These are phyloP conservation scores for Pelobates cultripes DNA, from an alignment of 2,797 vertebrate species.

Conservation along the genomic window DNA sequence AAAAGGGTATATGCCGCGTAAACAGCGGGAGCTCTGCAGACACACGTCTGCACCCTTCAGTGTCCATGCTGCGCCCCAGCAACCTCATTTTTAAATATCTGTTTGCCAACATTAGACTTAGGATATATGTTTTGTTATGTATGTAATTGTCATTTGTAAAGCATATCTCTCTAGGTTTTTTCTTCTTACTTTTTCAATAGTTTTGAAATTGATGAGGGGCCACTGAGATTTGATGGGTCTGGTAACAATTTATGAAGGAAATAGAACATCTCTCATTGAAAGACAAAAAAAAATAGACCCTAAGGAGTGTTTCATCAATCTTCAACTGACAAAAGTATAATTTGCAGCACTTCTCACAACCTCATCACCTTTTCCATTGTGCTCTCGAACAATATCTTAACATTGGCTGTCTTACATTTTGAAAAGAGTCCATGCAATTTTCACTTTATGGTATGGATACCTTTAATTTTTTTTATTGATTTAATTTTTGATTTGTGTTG, in stretches of 20 bases:
- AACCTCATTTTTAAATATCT: too few relatives aligned
- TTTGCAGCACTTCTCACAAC: constrained; percentile 1
- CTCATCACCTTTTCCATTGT: not conserved
- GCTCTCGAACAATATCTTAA: not conserved
- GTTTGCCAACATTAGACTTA: too few relatives aligned
- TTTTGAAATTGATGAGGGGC: not conserved
- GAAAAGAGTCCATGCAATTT: not conserved
- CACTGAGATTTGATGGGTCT: constrained; percentile 11
- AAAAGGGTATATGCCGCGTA: too few relatives aligned
- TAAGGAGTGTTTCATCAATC: constrained; percentile 15
- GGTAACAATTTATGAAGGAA: constrained; percentile 21
- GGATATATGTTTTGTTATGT: too few relatives aligned
- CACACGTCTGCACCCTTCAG: too few relatives aligned
- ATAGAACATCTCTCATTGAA: constrained; percentile 4
- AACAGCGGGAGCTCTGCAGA: too few relatives aligned
- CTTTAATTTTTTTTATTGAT: too few relatives aligned
- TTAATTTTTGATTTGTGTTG: too few relatives aligned
- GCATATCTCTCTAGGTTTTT: constrained; percentile 15
- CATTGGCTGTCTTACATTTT: not conserved
- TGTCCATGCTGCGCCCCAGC: too few relatives aligned
- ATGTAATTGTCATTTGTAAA: not conserved
- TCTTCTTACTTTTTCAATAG: not conserved
- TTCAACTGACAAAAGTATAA: constrained; percentile 6
- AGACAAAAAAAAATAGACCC: constrained; percentile 10
- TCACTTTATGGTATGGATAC: too few relatives aligned